Base-by-base conservation (phyloP, 1,140 invertebrate genomes). In the Caerostris extrusa region DNA sequence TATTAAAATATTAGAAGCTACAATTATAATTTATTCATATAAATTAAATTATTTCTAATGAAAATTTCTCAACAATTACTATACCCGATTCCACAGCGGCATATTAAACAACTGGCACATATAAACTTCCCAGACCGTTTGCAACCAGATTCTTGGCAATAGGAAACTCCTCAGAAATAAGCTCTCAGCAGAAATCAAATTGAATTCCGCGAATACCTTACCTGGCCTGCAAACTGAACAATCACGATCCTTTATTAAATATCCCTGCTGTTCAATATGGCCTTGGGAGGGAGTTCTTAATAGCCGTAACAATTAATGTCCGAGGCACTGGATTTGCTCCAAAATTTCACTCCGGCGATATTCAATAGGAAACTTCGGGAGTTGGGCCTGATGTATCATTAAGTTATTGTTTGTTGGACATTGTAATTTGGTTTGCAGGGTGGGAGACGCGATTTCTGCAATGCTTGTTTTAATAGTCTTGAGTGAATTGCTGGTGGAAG, bases 241-340 rank as follows among this genome's bases (percentile, higher is more conserved):
- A 88, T 88, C 86, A 88, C 58, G 86, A 55, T 12, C 86, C 50
- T 53, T 88, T 88, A 88, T 88, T 67, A 88, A 88, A 88, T 88
- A 88, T 88, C 86, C 86, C 61, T 19, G 14, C 83, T 61, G 61
- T 67, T 88, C 86, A 67, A 88, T 88, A 88, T 88, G 12, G 55
- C 57, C 71, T 77, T 12, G 7, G 10, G 71, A 50, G 34, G 34
- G 34, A 77, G 34, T 77, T 34, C 85, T 50, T 87, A 87, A 87
- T 87, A 87, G 85, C 56, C 34, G 85, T 87, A 87, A 87, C 85
- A 87, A 87, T 87, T 87, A 87, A 87, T 87, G 85, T 87, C 85
- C 85, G 56, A 53, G 71, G 34, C 5, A 77, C 71, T 77, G 71
- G n/a, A 77, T 77, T 77, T 50, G 85, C 60, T 87, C 85, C 60